Evolutionary conservation across 2,113 vertebrate species (phyloP), one percentile per base, ranked within the genome.

Genomic region (Misgurnus mizolepis): DNA sequence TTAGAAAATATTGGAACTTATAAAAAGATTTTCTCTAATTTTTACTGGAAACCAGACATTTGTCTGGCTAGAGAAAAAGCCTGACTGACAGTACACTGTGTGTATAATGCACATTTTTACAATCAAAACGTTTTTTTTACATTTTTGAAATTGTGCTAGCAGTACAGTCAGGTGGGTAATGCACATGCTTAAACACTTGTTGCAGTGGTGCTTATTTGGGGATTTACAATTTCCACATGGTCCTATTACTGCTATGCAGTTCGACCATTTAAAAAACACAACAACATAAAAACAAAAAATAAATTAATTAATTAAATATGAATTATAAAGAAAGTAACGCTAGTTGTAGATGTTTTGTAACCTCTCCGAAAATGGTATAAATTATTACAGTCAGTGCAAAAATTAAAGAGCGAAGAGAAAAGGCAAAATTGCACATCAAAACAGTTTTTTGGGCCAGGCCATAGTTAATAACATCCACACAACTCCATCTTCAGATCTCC

Each of bases 401-500:
- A 14, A 5, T 22, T 3, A 55, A 7, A 68, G 72, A 68, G 10
- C 43, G 50, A 7, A 72, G 34, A 50, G 71, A 47, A 71, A 27
- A 64, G 3, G 55, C 17, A 56, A n/a, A 7, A 9, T 27, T 39
- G 55, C 47, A 79, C 73, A 82, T 82, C 82, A 81, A 71, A 86
- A 11, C 39, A 56, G 12, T 41, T 11, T 56, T 78, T 76, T 61
- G 43, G 68, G 49, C 0, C 3, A 15, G 61, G 58, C 60, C 27
- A 77, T 9, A 55, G 58, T 64, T 72, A 79, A 80, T 67, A 79
- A 17, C 64, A 50, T 43, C 47, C 47, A 40, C 34, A 7, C 58
- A 67, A 15, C 64, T 76, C 17, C 4, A 15, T 7, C 67, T 67
- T 83, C 68, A 81, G 80, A 85, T 77, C 70, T 82, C 84, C 67